Percentiles rank a stretch among this genome's conserved stretches.
Evolutionary conservation across 2,797 vertebrate species (phyloP).

Genomic region (Smutsia temminckii): DNA sequence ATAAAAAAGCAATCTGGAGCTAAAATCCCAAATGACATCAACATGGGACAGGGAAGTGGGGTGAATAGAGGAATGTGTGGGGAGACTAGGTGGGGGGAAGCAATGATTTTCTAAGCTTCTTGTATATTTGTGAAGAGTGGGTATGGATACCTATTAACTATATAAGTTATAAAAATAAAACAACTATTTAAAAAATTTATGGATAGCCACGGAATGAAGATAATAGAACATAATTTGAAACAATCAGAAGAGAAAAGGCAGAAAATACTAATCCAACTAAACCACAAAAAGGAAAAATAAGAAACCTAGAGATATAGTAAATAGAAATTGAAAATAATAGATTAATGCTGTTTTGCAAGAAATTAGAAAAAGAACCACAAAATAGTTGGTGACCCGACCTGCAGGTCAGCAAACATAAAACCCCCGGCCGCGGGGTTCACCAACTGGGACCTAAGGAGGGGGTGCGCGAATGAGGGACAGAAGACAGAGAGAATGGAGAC

Average conservation of each 20-base stretch:
- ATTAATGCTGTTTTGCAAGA: conserved; percentile 17
- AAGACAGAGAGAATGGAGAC: too few relatives aligned
- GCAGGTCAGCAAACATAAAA: too few relatives aligned
- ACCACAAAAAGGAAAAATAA: not conserved
- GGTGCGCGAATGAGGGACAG: too few relatives aligned
- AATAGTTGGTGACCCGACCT: not conserved
- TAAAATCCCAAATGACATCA: not conserved
- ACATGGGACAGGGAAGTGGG: not conserved
- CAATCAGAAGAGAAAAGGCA: not conserved
- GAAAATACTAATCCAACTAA: not conserved
- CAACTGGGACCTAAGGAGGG: too few relatives aligned
- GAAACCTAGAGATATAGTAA: not conserved
- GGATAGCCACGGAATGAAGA: not conserved
- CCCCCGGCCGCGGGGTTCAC: too few relatives aligned
- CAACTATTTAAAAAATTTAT: not conserved
- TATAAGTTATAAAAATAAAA: not conserved
- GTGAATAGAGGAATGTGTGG: too few relatives aligned
- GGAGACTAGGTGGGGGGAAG: not conserved
- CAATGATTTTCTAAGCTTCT: not conserved
- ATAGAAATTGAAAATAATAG: not conserved
- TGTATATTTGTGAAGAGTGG: not conserved
- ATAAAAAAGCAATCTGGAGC: not conserved
- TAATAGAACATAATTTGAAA: conserved; percentile 19
- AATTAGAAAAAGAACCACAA: conserved; percentile 21
- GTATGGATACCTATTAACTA: not conserved